phyloP scores from a whole-genome alignment of 2,797 vertebrate species.

The Botia almorhae region DNA sequence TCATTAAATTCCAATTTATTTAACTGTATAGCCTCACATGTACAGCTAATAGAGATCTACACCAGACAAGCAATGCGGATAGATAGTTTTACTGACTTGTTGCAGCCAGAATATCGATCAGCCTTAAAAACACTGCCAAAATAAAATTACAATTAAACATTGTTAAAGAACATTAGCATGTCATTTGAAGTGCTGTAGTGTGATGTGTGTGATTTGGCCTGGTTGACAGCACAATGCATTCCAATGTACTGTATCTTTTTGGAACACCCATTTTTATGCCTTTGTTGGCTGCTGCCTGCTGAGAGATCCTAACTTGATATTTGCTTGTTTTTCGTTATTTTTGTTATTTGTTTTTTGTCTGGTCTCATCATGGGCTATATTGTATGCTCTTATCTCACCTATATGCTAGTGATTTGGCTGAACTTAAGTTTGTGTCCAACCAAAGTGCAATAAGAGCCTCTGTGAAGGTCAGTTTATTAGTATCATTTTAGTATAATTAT shows the following conservation, averaged over 20 bases:
- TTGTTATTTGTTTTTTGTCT: constrained; percentile 1
- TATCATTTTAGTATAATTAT: background rate
- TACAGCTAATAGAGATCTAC: constrained; percentile 1
- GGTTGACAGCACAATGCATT: constrained; percentile 12
- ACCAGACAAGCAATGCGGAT: constrained; percentile 24
- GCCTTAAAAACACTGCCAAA: constrained; percentile 31
- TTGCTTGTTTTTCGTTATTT: constrained; percentile 9
- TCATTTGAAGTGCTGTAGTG: background rate
- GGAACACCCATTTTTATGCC: constrained; percentile 16
- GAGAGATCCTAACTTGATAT: constrained; percentile 5
- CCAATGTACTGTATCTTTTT: constrained; percentile 7
- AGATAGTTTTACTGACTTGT: constrained; percentile 50
- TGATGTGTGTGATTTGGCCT: background rate
- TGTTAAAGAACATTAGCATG: background rate
- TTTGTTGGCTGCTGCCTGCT: background rate
- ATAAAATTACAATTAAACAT: background rate
- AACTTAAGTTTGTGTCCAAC: constrained; percentile 2
- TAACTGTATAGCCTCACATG: background rate
- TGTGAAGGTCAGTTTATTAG: background rate
- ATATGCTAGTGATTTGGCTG: constrained; percentile 9
- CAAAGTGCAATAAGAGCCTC: background rate
- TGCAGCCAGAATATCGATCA: constrained; percentile 22
- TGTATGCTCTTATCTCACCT: constrained; percentile 5
- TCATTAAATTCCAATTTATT: constrained; percentile 5
- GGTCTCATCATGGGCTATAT: background rate